Evolutionary conservation across 2,888 invertebrate species (phyloP).

Genomic region (Hololepta plana): DNA sequence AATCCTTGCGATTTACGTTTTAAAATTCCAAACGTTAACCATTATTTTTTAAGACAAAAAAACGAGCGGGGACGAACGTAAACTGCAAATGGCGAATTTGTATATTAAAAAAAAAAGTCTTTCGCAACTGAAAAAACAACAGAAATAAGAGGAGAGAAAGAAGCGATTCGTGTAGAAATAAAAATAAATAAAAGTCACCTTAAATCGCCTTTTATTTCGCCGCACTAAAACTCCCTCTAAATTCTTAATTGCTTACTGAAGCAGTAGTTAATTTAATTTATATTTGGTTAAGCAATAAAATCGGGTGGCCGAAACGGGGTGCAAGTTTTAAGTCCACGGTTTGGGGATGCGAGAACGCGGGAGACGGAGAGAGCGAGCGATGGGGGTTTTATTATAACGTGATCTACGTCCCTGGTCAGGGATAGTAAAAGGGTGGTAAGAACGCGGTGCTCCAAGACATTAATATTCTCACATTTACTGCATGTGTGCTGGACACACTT

Average conservation of each 20-base stretch:
- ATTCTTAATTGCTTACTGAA: conserved; percentile 28
- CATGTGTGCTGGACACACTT: conserved; percentile 20
- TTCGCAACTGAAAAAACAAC: too few species aligned
- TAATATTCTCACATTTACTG: conserved; percentile 26
- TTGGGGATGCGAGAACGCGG: conserved; percentile 15
- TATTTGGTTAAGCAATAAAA: conserved; percentile 28
- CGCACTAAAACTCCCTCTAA: too few species aligned
- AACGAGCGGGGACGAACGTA: too few species aligned
- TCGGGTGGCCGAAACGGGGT: conserved; percentile 25
- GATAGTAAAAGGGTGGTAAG: conserved; percentile 19
- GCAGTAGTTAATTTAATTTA: conserved; percentile 30
- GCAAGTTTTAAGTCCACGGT: neutral
- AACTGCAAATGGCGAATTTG: too few species aligned
- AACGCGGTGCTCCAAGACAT: conserved; percentile 27
- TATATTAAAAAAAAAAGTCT: too few species aligned
- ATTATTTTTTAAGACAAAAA: too few species aligned
- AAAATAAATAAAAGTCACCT: too few species aligned
- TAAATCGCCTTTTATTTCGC: too few species aligned
- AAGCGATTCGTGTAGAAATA: too few species aligned
- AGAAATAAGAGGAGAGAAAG: too few species aligned
- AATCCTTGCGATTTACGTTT: too few species aligned
- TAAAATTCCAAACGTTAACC: too few species aligned
- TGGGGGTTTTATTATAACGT: conserved; percentile 19
- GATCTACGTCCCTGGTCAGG: conserved; percentile 27
- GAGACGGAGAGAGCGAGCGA: conserved; percentile 9